Conservation (phyloP, 1,140 invertebrate species). For the Temnothorax longispinosus region DNA sequence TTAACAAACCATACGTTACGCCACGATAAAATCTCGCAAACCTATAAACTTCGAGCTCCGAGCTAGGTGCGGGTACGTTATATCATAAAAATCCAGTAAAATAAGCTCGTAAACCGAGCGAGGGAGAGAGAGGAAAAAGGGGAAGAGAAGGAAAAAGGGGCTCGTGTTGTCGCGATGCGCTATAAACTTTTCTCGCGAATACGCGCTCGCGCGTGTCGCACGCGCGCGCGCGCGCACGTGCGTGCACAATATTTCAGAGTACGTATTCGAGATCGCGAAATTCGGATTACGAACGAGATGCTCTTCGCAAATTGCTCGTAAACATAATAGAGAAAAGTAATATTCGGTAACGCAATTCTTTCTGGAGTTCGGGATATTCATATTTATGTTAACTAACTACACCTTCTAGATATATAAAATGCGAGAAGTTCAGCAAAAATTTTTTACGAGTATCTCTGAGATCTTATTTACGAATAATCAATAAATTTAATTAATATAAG, state of each 20-base stretch:
- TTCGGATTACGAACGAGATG: background rate
- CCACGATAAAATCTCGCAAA: slow-evolving; percentile 85
- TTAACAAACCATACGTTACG: slow-evolving; percentile 86
- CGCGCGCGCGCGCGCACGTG: slow-evolving; percentile 1
- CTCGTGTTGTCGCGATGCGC: slow-evolving; percentile 42
- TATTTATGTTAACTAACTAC: background rate
- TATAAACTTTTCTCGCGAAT: slow-evolving; percentile 44
- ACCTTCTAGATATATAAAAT: background rate
- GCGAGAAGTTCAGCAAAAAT: background rate
- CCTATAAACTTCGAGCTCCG: slow-evolving; percentile 83
- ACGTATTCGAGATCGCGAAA: slow-evolving; percentile 22
- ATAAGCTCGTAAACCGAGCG: slow-evolving; percentile 84
- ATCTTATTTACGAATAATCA: background rate
- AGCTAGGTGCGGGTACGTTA: slow-evolving; percentile 82
- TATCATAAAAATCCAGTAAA: slow-evolving; percentile 86
- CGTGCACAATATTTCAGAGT: slow-evolving; percentile 19
- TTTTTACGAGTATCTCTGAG: background rate
- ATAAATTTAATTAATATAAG: background rate
- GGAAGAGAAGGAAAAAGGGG: slow-evolving; percentile 39
- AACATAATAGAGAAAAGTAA: background rate
- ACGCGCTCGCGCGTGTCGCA: slow-evolving; percentile 9
- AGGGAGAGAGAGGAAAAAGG: slow-evolving; percentile 28
- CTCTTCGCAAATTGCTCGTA: background rate
- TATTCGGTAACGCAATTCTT: background rate
- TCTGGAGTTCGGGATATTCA: background rate